phyloP scores from a whole-genome alignment of 2,113 vertebrate genomes.

The Barnardius zonarius region DNA sequence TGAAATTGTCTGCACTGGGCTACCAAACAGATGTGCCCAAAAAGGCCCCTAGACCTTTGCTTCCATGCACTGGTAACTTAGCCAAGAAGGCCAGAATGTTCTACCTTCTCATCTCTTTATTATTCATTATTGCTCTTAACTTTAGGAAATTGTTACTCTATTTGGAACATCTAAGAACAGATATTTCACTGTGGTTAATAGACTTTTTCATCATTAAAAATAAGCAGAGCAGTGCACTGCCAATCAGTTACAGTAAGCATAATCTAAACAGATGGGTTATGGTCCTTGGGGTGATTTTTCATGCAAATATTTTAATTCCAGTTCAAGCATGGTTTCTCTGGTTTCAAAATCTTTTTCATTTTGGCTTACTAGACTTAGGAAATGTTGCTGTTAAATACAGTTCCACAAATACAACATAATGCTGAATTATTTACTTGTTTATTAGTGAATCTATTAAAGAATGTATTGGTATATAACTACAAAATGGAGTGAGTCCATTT shows the following conservation, averaged over 20 bases:
- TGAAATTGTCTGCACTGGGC: slow-evolving; percentile 23
- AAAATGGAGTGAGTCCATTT: background rate
- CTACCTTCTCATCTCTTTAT: background rate
- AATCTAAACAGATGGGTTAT: slow-evolving; percentile 63
- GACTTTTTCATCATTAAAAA: background rate
- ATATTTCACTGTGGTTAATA: background rate
- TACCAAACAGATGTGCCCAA: background rate
- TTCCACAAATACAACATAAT: background rate
- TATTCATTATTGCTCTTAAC: background rate
- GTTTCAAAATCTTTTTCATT: slow-evolving; percentile 34
- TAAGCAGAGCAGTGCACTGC: slow-evolving; percentile 1
- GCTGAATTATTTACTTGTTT: background rate
- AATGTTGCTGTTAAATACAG: background rate
- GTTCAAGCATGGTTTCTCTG: slow-evolving; percentile 21
- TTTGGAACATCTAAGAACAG: background rate
- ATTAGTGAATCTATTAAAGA: background rate
- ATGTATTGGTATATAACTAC: background rate
- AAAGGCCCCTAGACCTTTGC: background rate
- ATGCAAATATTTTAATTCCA: slow-evolving; percentile 67
- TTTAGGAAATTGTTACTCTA: background rate
- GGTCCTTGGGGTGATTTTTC: slow-evolving; percentile 55
- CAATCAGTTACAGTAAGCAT: slow-evolving; percentile 32
- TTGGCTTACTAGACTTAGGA: slow-evolving; percentile 14
- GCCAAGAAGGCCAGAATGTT: background rate
- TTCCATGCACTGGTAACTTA: background rate